Base-by-base conservation (phyloP, 37 sponge, comb jelly and placozoan genomes). In the Spongilla lacustris region DNA sequence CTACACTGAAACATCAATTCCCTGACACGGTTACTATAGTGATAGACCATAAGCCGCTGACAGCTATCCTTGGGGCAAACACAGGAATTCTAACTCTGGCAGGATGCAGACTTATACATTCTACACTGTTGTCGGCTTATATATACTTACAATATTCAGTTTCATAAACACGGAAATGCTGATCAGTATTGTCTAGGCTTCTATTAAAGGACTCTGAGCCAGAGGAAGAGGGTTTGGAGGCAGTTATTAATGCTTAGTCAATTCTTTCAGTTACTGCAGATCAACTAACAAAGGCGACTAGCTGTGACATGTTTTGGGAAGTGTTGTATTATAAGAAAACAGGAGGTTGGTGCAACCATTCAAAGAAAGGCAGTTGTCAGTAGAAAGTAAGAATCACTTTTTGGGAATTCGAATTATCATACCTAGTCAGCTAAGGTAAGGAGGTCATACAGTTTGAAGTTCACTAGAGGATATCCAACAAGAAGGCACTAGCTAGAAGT, bases 11-110 rank as follows among this genome's bases (percentile, higher is more conserved):
- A 41, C 41, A 41, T 41, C 3, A 41, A 41, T 41, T 41, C 41
- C 41, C 41, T 41, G 6, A 41, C 41, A 6, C 6, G 41, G 41
- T 41, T 41, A 22, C 66, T 3, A 58, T 93, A 24, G 67, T 84
- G 6, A 91, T 86, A 1, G 88, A 92, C 66, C 92, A 92, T 36
- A 84, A 84, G 66, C 86, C 89, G 2, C 72, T 88, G 35, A 81
- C 77, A 28, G 66, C 70, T 68, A 84, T 92, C 9, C 73, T 92
- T 33, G 73, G 87, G 22, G 85, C 84, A 8, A 75, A 78, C 66
- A 86, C 67, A 19, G 80, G 84, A 9, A 30, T 86, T 29, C 87
- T 6, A 9, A 41, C 41, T 41, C 58, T 92, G 41, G 87, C 84
- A 19, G 79, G 84, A 32, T 76, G 83, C 0, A 27, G 86, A 28